phyloP scores from a whole-genome alignment of 2,797 vertebrate genomes.

The Hydrophis major region DNA sequence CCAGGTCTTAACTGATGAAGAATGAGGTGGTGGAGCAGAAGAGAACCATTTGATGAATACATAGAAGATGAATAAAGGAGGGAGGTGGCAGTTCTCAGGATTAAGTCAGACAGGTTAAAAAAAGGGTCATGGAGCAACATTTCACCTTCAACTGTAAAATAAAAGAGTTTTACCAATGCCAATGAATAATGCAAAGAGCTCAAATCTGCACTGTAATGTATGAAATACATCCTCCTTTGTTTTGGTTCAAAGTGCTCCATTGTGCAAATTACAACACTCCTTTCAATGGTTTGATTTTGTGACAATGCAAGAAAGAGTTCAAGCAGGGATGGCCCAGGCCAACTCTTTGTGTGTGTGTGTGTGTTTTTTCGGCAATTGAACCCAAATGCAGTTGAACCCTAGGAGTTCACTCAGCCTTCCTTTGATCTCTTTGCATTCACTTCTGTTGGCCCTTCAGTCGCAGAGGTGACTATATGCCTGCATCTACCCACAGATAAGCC shows the following conservation, averaged over 20 bases:
- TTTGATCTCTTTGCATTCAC: not conserved
- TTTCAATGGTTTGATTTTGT: not conserved
- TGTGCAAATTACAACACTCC: not conserved
- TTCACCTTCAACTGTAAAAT: not conserved
- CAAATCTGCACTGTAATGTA: too few species aligned
- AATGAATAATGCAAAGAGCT: not conserved
- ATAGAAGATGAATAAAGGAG: not conserved
- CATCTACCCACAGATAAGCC: too few species aligned
- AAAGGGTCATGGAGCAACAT: not conserved
- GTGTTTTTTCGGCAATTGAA: not conserved
- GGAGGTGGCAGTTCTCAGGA: not conserved
- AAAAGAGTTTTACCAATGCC: not conserved
- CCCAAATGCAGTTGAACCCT: not conserved
- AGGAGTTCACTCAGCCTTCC: not conserved
- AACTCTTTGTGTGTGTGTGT: not conserved
- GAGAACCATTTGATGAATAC: not conserved
- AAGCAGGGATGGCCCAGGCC: not conserved
- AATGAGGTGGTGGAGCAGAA: not conserved
- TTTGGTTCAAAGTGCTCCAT: not conserved
- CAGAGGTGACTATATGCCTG: too few species aligned
- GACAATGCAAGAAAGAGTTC: not conserved
- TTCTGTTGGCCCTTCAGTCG: not conserved
- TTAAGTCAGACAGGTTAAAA: not conserved
- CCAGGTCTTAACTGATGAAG: not conserved
- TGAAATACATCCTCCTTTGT: not conserved